Base-by-base conservation (phyloP, 92 coral and sea anemone species). In the Porites lobata region DNA sequence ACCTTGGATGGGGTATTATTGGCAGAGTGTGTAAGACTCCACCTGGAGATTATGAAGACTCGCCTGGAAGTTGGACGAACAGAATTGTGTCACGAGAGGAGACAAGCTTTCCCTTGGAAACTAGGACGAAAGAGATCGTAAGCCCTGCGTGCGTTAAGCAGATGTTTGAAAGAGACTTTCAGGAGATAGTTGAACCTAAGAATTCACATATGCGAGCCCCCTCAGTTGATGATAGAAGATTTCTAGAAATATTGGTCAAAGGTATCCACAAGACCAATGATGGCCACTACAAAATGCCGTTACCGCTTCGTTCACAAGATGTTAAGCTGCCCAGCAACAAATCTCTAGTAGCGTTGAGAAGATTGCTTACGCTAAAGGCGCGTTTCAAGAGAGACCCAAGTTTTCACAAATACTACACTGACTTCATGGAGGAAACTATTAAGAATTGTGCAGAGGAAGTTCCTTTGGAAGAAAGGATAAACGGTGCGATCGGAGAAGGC, bases 241-340 rank as follows among this genome's bases (percentile, higher is more conserved):
- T 93, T 80, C 22, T 93, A 19, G 69, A 63, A 8, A 90, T 22
- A 20, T 8, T 79, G 72, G 65, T 70, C 12, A 72, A 67, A 50
- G 83, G 82, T 43, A 79, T 85, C 79, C 83, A 74, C 64, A 18
- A 90, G 20, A 59, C 78, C 47, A 66, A 66, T 58, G 87, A 90
- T 29, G 87, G 83, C 50, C 90, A 90, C 66, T 90, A 90, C 26
- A 84, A 90, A 53, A 85, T 85, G 87, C 22, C 90, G 90, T 81
- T 86, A 7, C 88, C 88, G 11, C 52, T 90, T 7, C 57, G 54
- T 61, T 43, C 11, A 14, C 22, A 81, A 19, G 83, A 90, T 22
- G 75, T 76, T 0, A 8, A 13, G 29, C 79, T 86, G 8, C 93
- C 93, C 10, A 82, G 86, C 61, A 93, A 90, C 76, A 22, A 66